Evolutionary conservation across 2,888 invertebrate genomes (phyloP), one percentile per base, ranked within the genome.

Genomic region (Leptothorax acervorum): DNA sequence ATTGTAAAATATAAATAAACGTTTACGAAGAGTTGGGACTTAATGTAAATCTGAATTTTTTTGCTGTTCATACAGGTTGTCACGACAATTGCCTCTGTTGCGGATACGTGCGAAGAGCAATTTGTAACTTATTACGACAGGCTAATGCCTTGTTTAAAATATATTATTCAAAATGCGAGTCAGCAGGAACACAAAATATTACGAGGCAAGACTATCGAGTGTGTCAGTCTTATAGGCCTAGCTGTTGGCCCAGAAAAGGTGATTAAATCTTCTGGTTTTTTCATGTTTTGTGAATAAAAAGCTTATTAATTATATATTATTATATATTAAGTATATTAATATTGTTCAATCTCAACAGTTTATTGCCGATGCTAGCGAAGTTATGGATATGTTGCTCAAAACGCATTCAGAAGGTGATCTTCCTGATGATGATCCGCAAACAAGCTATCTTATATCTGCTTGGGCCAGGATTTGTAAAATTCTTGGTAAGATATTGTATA

Each of bases 401-500:
- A 98, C 98, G 0, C 99, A 99, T 94, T 97, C 97, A 9, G 98
- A 98, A 92, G 97, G 97, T 88, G 97, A 97, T 92, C 95, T 99
- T 88, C 97, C 98, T 0, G 99, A 99, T 86, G 99, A 99, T 93
- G 99, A 99, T 95, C 99, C 99, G 1, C 99, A 99, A 95, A 98
- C 99, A 39, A 98, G 99, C 15, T 99, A 99, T 95, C 97, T 99
- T 95, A 99, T 99, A 90, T 99, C 99, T 0, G 99, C 99, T 0
- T 99, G 99, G 99, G 99, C 99, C 0, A 97, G 99, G 89, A 99
- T 99, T 95, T 99, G 99, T 95, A 99, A 99, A 95, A 98, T 99
- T 92, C 96, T 99, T 95, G 97, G 97, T 95, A 89, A 91, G 88
- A 62, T 31, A 15, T 28, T 6, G 39, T 1, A 23, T 6, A 35